These are phyloP conservation scores for Ranitomeya imitator DNA, from an alignment of 2,113 vertebrate genomes.

Conservation along the genomic window DNA sequence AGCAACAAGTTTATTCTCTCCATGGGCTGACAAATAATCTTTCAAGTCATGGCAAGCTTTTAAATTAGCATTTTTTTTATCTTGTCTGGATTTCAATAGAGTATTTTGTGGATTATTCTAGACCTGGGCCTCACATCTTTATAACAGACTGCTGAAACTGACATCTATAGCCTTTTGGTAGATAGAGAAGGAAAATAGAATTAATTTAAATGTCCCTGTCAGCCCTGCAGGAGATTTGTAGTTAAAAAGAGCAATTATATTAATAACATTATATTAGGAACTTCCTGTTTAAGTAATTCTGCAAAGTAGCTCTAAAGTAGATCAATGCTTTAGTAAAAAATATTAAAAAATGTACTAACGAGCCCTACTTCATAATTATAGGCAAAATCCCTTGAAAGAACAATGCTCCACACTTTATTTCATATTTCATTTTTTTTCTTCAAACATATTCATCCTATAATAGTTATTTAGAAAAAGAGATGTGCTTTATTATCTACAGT, in stretches of 20 bases:
- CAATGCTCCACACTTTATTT: neutral
- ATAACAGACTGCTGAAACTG: neutral
- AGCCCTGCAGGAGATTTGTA: neutral
- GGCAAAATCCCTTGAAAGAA: neutral
- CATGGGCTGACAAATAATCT: too few species aligned
- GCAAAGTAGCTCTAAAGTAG: neutral
- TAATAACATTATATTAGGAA: slow-evolving; percentile 6
- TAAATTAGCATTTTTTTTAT: too few species aligned
- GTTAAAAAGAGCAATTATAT: slow-evolving; percentile 4
- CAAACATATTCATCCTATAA: slow-evolving; percentile 36
- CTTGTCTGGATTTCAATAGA: too few species aligned
- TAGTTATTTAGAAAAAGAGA: slow-evolving; percentile 53
- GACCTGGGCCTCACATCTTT: neutral
- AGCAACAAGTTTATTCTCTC: too few species aligned
- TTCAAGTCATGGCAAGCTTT: too few species aligned
- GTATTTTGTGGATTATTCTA: neutral
- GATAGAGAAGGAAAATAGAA: neutral
- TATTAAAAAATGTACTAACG: neutral
- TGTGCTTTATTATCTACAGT: slow-evolving; percentile 56
- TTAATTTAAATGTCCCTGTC: neutral
- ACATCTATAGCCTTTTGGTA: neutral
- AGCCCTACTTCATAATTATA: neutral
- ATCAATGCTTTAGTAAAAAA: neutral
- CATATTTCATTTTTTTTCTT: slow-evolving; percentile 39
- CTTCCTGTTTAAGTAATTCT: slow-evolving; percentile 10